Conservation (phyloP, 1,140 invertebrate species). For the Monochamus saltuarius region DNA sequence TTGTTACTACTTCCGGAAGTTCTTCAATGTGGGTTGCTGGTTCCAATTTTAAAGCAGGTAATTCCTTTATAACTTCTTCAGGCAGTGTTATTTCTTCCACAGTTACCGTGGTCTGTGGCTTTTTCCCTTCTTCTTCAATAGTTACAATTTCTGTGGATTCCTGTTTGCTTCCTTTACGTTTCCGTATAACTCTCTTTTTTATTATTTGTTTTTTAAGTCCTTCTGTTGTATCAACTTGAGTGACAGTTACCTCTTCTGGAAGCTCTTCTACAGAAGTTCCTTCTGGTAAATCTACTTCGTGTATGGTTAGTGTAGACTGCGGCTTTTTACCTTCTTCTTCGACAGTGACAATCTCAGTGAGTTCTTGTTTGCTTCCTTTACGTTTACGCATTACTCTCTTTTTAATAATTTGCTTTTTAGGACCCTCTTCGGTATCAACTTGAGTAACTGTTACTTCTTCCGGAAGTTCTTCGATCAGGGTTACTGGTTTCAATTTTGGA, state of each 20-base stretch:
- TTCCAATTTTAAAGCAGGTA: not conserved
- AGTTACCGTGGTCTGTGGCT: conserved; percentile 46
- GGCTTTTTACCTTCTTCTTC: conserved; percentile 45
- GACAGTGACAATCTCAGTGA: conserved; percentile 42
- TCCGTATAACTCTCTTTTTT: conserved; percentile 44
- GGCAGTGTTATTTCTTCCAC: conserved; percentile 38
- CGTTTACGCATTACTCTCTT: conserved; percentile 45
- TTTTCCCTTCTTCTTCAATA: conserved; percentile 46
- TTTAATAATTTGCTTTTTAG: conserved; percentile 40
- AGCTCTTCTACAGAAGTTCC: conserved; percentile 45
- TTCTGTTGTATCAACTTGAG: conserved; percentile 38
- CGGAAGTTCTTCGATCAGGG: conserved; percentile 40
- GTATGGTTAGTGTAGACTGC: conserved; percentile 35
- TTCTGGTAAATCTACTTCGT: conserved; percentile 15
- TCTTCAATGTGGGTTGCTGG: conserved; percentile 41
- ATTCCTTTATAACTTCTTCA: conserved; percentile 25
- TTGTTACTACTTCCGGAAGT: conserved; percentile 42
- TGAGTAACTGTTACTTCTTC: conserved; percentile 46
- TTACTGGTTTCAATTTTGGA: conserved; percentile 37
- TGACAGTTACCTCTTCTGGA: conserved; percentile 35
- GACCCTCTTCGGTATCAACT: conserved; percentile 40
- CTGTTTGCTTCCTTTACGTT: conserved; percentile 36
- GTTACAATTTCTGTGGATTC: conserved; percentile 44
- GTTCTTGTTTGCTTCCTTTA: conserved; percentile 40
- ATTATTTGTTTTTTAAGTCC: conserved; percentile 39